Conservation (phyloP, 2,888 invertebrate species). For the Seladonia tumulorum region DNA sequence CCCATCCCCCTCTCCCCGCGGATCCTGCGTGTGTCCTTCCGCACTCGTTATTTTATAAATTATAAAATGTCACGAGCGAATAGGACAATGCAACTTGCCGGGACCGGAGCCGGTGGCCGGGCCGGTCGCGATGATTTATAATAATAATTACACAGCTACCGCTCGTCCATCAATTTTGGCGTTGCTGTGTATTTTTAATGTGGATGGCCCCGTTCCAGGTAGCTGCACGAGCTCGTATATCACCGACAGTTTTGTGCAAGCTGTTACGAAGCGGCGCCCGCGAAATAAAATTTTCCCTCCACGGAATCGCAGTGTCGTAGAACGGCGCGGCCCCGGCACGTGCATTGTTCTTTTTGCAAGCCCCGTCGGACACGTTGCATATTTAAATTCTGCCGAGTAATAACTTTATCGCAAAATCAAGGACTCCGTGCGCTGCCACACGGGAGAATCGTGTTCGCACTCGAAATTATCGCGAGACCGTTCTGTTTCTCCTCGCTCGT, state of each 20-base stretch:
- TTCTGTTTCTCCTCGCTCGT: background rate
- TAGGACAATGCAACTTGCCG: conserved; percentile 59
- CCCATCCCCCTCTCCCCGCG: background rate
- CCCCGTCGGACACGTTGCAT: conserved; percentile 63
- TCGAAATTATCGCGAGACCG: conserved; percentile 22
- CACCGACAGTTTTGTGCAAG: conserved; percentile 80
- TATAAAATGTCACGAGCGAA: conserved; percentile 57
- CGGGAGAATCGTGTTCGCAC: conserved; percentile 17
- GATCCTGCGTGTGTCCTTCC: background rate
- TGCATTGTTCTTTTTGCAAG: conserved; percentile 33
- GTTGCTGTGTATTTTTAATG: conserved; percentile 75
- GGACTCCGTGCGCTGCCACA: conserved; percentile 21
- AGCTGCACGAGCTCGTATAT: conserved; percentile 76
- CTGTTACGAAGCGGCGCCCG: conserved; percentile 77
- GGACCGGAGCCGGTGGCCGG: conserved; percentile 23
- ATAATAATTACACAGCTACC: conserved; percentile 77
- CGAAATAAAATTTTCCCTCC: conserved; percentile 76
- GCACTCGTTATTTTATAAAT: conserved; percentile 62
- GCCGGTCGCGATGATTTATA: conserved; percentile 73
- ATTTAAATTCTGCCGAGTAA: conserved; percentile 63
- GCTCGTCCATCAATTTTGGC: conserved; percentile 75
- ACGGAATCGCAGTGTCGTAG: conserved; percentile 67
- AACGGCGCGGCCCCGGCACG: conserved; percentile 16
- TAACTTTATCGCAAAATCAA: conserved; percentile 67
- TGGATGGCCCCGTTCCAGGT: conserved; percentile 73